Evolutionary conservation across 2,888 invertebrate species (phyloP), one percentile per base, ranked within the genome.

Genomic region (Hemicrepidius hirtus): DNA sequence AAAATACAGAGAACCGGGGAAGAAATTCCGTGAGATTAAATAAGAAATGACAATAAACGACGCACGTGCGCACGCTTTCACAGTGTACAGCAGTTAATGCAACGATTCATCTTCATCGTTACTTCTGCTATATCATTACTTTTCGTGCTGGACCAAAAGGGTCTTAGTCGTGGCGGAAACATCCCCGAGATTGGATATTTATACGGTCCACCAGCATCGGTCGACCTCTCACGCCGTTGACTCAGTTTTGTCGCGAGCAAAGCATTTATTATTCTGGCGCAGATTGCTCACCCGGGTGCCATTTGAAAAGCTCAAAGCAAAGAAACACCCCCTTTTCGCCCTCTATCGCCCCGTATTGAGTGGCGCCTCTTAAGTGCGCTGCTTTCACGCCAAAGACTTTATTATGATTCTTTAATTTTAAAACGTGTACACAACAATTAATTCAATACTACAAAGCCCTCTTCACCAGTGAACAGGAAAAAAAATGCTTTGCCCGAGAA

Each of bases 341-440:
- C 59, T 68, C 64, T 59, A 60, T 63, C 60, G 18, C 57, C 67
- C 44, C 49, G 72, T 59, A 76, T 75, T 76, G 77, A 79, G 77
- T 75, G 76, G 72, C 74, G 74, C 74, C 73, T 77, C 77, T 78
- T 71, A 75, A 78, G 75, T 79, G 74, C 73, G 71, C 71, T 74
- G 77, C 79, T 78, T 78, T 79, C 73, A 75, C 74, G 72, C 76
- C 76, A 76, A 79, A 80, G 78, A 79, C 78, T 82, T 82, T 80
- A 82, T 82, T 81, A 82, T 81, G 80, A 80, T 81, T 81, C 80
- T 82, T 82, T 82, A 82, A 82, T 82, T 81, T 79, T 75, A 78
- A 76, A 81, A 77, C 64, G 72, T 71, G 79, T 81, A 78, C 79
- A 80, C 78, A 81, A 78, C 80, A 80, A 63, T 64, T 69, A 35